Percentiles rank a stretch among this genome's conserved stretches.
Evolutionary conservation across 64 coral and sea anemone species (phyloP).

Genomic region (Exaiptasia diaphana): DNA sequence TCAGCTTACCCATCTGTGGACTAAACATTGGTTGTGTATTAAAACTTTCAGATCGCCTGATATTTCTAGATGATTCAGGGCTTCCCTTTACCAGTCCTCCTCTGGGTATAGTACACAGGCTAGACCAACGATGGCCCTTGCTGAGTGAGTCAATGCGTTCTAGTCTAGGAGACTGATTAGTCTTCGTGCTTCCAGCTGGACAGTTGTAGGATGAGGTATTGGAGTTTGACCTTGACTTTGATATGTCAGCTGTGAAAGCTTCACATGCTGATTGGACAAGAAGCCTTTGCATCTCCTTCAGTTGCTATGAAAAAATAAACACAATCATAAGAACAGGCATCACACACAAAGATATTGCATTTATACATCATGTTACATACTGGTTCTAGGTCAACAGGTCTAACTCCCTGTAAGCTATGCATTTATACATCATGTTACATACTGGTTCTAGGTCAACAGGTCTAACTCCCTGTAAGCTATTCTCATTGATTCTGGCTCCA

Average conservation of each 20-base stretch:
- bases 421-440: background rate
- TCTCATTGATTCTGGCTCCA: constrained; percentile 94
- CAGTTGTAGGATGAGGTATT: constrained; percentile 52
- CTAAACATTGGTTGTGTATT: constrained; percentile 49
- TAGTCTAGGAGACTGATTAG: constrained; percentile 44
- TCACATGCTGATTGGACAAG: constrained; percentile 95
- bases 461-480: constrained; percentile 78
- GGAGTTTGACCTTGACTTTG: constrained; percentile 86
- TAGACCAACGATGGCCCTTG: constrained; percentile 57
- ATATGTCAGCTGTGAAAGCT: constrained; percentile 76
- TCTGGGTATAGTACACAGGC: constrained; percentile 71
- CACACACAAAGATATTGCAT: too few species aligned
- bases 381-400: constrained; percentile 62
- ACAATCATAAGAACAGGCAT: background rate
- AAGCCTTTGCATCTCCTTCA: constrained; percentile 88
- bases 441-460: constrained; percentile 83
- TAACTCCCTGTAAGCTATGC: constrained; percentile 55
- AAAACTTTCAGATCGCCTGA: constrained; percentile 75
- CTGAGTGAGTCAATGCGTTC: constrained; percentile 32
- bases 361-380: constrained; percentile 32
- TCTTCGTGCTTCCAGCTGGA: constrained; percentile 4
- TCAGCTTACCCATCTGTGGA: constrained; percentile 63
- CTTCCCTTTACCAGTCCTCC: constrained; percentile 35
- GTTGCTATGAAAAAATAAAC: constrained; percentile 48
- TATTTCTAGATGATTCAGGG: background rate